Conservation (phyloP, 2,797 vertebrate genomes). For the Allobates femoralis region DNA sequence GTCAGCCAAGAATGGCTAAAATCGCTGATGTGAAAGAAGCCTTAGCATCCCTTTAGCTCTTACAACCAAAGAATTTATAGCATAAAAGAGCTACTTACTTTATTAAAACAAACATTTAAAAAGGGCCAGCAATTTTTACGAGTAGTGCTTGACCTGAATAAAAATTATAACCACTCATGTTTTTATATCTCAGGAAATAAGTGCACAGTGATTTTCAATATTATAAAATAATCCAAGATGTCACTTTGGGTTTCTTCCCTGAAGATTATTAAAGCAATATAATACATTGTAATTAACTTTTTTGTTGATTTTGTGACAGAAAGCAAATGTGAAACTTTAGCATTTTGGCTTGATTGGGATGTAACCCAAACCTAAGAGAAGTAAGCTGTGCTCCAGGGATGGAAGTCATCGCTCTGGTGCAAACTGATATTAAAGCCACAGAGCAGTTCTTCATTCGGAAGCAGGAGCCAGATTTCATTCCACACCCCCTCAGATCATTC, state of each 20-base stretch:
- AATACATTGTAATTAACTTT: conserved; percentile 44
- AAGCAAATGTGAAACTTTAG: conserved; percentile 41
- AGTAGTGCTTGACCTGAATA: neutral
- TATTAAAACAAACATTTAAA: neutral
- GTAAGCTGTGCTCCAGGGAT: conserved; percentile 29
- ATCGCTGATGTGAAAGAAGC: too few species aligned
- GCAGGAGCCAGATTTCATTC: conserved; percentile 47
- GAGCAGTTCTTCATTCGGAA: conserved; percentile 39
- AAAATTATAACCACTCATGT: conserved; percentile 1
- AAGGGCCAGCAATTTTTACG: conserved; percentile 11
- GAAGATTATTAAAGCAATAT: conserved; percentile 37
- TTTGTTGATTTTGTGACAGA: conserved; percentile 43
- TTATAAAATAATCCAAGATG: conserved; percentile 27
- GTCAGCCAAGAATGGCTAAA: too few species aligned
- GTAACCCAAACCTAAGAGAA: conserved; percentile 26
- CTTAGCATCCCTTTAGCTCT: neutral
- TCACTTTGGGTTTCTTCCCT: conserved; percentile 32
- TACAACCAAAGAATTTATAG: neutral
- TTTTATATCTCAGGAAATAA: conserved; percentile 34
- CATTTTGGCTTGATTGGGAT: conserved; percentile 33
- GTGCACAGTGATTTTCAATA: neutral
- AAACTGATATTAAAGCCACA: conserved; percentile 46
- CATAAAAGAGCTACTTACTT: neutral
- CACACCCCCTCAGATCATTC: conserved; percentile 52
- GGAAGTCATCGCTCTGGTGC: conserved; percentile 34